These are phyloP conservation scores for Oryzias curvinotus DNA, from an alignment of 2,113 vertebrate genomes.

Conservation along the genomic window DNA sequence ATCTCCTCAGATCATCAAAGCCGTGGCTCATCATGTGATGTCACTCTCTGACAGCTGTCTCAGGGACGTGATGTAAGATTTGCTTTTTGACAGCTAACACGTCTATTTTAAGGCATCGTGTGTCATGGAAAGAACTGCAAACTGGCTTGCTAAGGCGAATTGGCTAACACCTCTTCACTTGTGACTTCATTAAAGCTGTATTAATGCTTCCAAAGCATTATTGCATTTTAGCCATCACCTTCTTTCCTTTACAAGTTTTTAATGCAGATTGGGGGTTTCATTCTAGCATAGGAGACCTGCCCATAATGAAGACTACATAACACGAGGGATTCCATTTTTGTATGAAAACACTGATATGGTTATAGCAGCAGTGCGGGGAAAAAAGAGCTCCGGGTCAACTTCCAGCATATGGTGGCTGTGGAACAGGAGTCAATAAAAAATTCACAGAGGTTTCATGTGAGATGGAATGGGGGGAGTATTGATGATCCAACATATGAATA, in stretches of 20 bases:
- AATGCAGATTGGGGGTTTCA: conserved; percentile 56
- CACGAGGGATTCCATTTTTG: conserved; percentile 42
- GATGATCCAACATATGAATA: conserved; percentile 36
- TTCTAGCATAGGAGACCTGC: conserved; percentile 10
- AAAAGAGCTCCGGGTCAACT: conserved; percentile 50
- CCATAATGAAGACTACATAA: conserved; percentile 44
- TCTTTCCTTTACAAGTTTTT: conserved; percentile 40
- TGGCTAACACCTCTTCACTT: background rate
- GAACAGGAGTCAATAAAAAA: conserved; percentile 51
- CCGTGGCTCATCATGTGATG: background rate
- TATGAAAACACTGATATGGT: conserved; percentile 10
- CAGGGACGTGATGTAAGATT: conserved; percentile 30
- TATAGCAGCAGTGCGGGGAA: conserved; percentile 22
- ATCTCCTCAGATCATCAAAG: conserved; percentile 7
- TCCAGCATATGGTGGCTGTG: conserved; percentile 57
- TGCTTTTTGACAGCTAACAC: conserved; percentile 27
- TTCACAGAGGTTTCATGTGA: conserved; percentile 40
- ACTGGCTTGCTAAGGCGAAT: background rate
- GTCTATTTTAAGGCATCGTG: conserved; percentile 21
- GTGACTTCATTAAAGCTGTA: conserved; percentile 10
- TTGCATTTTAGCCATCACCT: conserved; percentile 54
- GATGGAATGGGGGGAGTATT: conserved; percentile 36
- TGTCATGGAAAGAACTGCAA: background rate
- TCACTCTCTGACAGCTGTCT: conserved; percentile 38
- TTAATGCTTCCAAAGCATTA: conserved; percentile 19